Evolutionary conservation across 1,140 invertebrate species (phyloP).

Genomic region (Archivesica marissinica): DNA sequence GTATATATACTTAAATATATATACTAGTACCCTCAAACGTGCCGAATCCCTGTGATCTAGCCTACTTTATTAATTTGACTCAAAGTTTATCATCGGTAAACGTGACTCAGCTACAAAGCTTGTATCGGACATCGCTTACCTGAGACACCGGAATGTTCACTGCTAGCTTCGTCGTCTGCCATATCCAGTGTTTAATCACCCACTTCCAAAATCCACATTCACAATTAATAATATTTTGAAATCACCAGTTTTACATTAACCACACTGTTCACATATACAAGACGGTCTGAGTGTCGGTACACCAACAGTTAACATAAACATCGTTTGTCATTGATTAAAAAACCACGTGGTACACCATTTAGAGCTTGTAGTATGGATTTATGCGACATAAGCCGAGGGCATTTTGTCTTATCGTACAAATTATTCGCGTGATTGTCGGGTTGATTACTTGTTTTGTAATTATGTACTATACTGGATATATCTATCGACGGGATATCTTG

Average conservation of each 20-base stretch:
- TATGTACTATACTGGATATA: neutral
- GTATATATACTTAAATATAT: too few species aligned
- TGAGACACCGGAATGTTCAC: conserved; percentile 20
- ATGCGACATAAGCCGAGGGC: neutral
- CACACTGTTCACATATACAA: neutral
- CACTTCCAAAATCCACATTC: neutral
- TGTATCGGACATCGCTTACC: conserved; percentile 18
- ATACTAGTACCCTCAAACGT: too few species aligned
- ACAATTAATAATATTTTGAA: neutral
- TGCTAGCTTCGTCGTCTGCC: conserved; percentile 20
- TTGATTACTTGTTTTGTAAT: conserved; percentile 1
- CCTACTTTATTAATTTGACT: too few species aligned
- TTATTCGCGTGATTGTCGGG: neutral
- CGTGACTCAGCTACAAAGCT: too few species aligned
- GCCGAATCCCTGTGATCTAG: too few species aligned
- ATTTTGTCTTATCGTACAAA: conserved; percentile 22
- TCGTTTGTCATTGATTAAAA: conserved; percentile 16
- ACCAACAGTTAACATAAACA: neutral
- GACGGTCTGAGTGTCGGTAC: neutral
- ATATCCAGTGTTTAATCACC: neutral
- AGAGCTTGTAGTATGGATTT: neutral
- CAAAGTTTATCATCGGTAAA: too few species aligned
- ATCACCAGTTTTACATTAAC: neutral
- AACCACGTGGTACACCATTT: neutral
- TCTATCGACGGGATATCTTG: too few species aligned